phyloP scores from a whole-genome alignment of 2,797 vertebrate genomes.

The Cynopterus sphinx region DNA sequence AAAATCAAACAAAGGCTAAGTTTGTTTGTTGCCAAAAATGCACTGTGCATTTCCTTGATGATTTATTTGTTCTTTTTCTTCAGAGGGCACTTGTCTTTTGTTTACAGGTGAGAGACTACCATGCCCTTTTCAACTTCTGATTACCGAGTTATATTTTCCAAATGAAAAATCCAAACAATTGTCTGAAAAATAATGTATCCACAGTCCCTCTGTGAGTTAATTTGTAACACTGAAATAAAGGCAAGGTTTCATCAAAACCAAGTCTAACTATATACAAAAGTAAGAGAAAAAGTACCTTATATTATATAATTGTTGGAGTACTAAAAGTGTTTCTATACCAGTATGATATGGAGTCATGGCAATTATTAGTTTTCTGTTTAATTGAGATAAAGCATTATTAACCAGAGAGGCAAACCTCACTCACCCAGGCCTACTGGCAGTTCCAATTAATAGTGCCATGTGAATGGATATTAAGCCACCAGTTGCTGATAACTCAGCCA shows the following conservation, averaged over 20 bases:
- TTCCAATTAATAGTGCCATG: neutral
- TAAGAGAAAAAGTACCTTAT: neutral
- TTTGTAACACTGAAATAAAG: neutral
- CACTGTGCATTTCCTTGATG: constrained; percentile 51
- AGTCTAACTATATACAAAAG: neutral
- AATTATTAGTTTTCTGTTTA: neutral
- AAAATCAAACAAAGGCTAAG: constrained; percentile 73
- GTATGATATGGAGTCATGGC: neutral
- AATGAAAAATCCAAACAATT: neutral
- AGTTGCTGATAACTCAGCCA: neutral
- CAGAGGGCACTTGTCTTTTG: neutral
- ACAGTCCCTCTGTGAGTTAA: neutral
- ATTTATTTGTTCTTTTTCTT: constrained; percentile 4
- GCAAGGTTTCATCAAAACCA: neutral
- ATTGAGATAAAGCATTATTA: neutral
- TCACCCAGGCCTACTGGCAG: neutral
- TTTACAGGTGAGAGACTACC: neutral
- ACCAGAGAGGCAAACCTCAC: fast-evolving
- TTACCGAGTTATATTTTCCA: neutral
- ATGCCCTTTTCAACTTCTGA: neutral
- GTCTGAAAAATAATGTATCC: neutral
- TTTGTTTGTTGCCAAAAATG: constrained; percentile 54
- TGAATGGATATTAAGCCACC: neutral
- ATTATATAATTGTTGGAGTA: neutral
- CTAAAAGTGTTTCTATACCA: neutral